phyloP scores from a whole-genome alignment of 1,140 invertebrate species.

The Aphis craccivora region DNA sequence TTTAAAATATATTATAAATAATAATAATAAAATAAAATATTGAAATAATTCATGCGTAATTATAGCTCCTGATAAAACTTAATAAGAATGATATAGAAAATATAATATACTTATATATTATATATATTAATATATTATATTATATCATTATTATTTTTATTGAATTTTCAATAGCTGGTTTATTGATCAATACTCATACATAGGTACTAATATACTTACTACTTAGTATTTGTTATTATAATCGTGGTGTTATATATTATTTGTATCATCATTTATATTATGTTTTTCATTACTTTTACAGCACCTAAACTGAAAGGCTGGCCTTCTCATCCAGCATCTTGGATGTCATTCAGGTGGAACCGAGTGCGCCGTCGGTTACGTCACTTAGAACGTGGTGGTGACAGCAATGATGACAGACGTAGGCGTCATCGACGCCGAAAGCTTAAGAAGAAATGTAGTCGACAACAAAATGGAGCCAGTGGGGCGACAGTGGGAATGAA shows the following conservation, averaged over 20 bases:
- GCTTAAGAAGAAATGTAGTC: slow-evolving; percentile 14
- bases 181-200: not conserved
- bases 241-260: not conserved
- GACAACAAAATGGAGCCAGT: not conserved
- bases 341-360: slow-evolving; percentile 47
- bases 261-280: not conserved
- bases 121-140: too few species aligned
- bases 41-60: not conserved
- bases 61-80: not conserved
- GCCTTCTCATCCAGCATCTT: slow-evolving; percentile 33
- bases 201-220: not conserved
- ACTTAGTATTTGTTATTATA: not conserved
- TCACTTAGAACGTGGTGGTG: not conserved
- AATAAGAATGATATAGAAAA: not conserved
- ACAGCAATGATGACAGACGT: not conserved
- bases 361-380: slow-evolving; percentile 1
- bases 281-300: not conserved
- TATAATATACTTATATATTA: too few species aligned
- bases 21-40: not conserved
- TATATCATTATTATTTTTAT: not conserved
- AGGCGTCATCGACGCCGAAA: not conserved
- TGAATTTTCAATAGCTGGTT: not conserved
- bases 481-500: not conserved
- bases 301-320: slow-evolving; percentile 44
- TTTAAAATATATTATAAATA: not conserved